Percentiles rank a stretch among this genome's conserved stretches.
Conservation (phyloP, 2,888 invertebrate species). For the Salpingus planirostris region DNA sequence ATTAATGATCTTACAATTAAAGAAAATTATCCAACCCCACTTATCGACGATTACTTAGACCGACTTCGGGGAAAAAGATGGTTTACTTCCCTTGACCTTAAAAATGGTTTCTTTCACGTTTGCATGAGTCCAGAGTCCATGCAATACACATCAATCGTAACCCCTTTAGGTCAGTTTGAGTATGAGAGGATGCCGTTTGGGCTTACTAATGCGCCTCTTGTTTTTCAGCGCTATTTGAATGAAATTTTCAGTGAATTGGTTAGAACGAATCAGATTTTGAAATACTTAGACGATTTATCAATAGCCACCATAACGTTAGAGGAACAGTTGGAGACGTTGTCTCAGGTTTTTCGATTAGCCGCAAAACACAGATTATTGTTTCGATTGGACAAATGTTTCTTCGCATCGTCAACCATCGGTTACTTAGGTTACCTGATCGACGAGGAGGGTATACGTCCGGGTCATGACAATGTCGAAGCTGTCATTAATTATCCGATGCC, state of each 20-base stretch:
- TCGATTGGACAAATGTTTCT: no score
- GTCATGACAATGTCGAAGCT: neutral
- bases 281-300: no score
- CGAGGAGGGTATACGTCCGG: no score
- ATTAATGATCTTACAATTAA: slow-evolving; percentile 22
- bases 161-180: slow-evolving; percentile 19
- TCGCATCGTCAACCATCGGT: no score
- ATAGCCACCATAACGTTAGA: no score
- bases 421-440: no score
- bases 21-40: slow-evolving; percentile 22
- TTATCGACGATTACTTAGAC: slow-evolving; percentile 24
- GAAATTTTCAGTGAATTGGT: slow-evolving; percentile 1
- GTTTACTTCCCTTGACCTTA: slow-evolving; percentile 19
- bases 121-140: slow-evolving; percentile 14
- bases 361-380: no score
- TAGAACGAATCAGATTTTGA: neutral
- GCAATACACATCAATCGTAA: slow-evolving; percentile 17
- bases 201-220: slow-evolving; percentile 18
- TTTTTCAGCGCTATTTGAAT: slow-evolving; percentile 15
- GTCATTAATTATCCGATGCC: neutral
- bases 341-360: no score
- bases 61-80: slow-evolving; percentile 12
- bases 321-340: no score
- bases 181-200: slow-evolving; percentile 20
- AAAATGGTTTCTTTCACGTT: slow-evolving; percentile 19